A percentile compares a stretch with the other conserved stretches of the same genome.
These are phyloP conservation scores for Grammomys surdaster DNA, from an alignment of 2,113 vertebrate genomes.

Conservation along the genomic window DNA sequence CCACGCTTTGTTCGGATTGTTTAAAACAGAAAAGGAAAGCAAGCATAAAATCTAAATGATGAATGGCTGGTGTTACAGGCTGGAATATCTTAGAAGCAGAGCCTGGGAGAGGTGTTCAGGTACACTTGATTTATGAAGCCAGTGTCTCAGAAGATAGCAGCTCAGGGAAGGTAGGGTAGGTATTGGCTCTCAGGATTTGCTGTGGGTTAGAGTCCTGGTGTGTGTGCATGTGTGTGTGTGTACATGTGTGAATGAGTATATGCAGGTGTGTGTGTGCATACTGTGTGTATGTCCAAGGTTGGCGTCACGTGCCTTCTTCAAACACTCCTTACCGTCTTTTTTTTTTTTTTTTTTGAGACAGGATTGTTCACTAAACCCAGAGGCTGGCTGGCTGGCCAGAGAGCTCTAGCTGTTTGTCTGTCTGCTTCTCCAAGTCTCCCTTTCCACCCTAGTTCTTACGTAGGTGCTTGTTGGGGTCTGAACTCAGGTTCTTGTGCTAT, in stretches of 20 bases:
- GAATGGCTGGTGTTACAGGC: background rate
- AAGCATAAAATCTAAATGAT: background rate
- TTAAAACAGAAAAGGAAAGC: background rate
- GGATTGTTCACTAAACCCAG: background rate
- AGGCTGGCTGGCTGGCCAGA: background rate
- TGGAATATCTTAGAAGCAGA: constrained; percentile 1
- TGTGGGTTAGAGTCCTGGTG: background rate
- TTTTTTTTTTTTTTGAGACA: background rate
- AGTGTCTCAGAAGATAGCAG: background rate
- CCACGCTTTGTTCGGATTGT: background rate
- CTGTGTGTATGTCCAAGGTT: background rate
- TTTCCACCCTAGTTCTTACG: background rate
- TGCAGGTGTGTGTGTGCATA: background rate
- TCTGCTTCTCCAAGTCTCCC: background rate
- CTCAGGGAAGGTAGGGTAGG: background rate
- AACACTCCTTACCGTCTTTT: too few relatives aligned
- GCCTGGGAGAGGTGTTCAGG: background rate
- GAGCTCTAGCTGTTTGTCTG: background rate
- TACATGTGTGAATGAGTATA: background rate
- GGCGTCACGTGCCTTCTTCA: background rate
- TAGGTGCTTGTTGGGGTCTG: background rate
- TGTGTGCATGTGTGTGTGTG: background rate
- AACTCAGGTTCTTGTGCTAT: background rate
- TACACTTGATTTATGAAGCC: background rate
- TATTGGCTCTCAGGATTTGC: background rate